A percentile compares a stretch with the other conserved stretches of the same genome.
These are phyloP conservation scores for Pseudobourletiella spinata DNA, from an alignment of 1,140 invertebrate genomes.

Conservation along the genomic window DNA sequence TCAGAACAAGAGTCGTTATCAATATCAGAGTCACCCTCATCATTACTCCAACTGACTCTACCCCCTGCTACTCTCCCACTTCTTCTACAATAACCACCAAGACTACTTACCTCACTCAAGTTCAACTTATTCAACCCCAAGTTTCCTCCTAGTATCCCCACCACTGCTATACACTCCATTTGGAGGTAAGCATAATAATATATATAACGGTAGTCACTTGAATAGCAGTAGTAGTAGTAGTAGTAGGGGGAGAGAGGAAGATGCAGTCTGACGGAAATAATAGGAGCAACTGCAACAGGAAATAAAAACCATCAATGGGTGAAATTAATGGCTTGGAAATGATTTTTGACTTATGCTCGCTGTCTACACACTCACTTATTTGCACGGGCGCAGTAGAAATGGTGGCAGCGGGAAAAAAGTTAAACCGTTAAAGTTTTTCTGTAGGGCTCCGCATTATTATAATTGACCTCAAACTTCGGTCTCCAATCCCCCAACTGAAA, in stretches of 20 bases:
- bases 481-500: not conserved
- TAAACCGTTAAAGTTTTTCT: not conserved
- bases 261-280: conserved; percentile 6
- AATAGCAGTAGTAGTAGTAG: no score
- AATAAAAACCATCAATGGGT: conserved; percentile 27
- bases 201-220: no score
- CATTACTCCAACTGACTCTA: conserved; percentile 9
- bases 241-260: no score
- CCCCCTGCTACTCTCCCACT: not conserved
- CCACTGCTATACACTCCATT: not conserved
- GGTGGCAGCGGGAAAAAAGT: not conserved
- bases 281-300: conserved; percentile 11
- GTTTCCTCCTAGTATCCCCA: not conserved
- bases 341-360: conserved; percentile 32
- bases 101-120: not conserved
- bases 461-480: not conserved
- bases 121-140: not conserved
- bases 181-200: conserved; percentile 10
- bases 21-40: conserved; percentile 16
- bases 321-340: conserved; percentile 32
- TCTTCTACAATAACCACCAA: not conserved
- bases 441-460: not conserved
- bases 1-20: conserved; percentile 27
- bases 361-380: not conserved
- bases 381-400: no score